Evolutionary conservation across 2,888 invertebrate species (phyloP).

Genomic region (Melinopterus prodromus): DNA sequence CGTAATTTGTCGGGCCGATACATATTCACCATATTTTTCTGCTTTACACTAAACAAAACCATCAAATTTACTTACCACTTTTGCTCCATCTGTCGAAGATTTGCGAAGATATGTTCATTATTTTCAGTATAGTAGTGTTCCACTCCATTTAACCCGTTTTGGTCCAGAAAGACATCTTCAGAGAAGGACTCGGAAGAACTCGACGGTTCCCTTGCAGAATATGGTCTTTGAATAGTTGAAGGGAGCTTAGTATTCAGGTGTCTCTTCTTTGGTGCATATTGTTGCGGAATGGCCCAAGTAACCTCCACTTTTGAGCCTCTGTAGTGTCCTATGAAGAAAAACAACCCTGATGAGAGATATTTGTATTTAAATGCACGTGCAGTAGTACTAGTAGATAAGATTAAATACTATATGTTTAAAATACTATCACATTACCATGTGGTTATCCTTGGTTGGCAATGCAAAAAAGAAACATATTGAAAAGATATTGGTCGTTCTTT

Average conservation of each 20-base stretch:
- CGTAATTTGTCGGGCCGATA: too few relatives aligned
- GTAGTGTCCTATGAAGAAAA: conserved; percentile 28
- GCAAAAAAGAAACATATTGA: too few relatives aligned
- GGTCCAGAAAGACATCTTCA: not conserved
- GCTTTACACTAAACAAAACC: too few relatives aligned
- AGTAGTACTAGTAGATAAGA: too few relatives aligned
- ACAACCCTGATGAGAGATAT: not conserved
- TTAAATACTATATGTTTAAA: not conserved
- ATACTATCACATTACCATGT: not conserved
- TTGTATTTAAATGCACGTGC: too few relatives aligned
- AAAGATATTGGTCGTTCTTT: too few relatives aligned
- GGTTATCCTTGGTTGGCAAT: not conserved
- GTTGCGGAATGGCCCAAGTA: conserved; percentile 31
- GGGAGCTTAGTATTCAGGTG: not conserved
- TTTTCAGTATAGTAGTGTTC: too few relatives aligned
- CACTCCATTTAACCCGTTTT: not conserved
- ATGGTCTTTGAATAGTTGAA: not conserved
- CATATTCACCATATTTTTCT: too few relatives aligned
- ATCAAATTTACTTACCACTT: too few relatives aligned
- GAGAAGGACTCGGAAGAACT: not conserved
- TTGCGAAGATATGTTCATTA: too few relatives aligned
- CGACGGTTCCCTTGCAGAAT: not conserved
- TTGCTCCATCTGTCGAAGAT: too few relatives aligned
- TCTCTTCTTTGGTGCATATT: conserved; percentile 29
- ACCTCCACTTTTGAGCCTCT: conserved; percentile 27